A percentile compares a stretch with the other conserved stretches of the same genome.
Conservation (phyloP, 1,140 invertebrate genomes). For the Potamilus streckersoni region DNA sequence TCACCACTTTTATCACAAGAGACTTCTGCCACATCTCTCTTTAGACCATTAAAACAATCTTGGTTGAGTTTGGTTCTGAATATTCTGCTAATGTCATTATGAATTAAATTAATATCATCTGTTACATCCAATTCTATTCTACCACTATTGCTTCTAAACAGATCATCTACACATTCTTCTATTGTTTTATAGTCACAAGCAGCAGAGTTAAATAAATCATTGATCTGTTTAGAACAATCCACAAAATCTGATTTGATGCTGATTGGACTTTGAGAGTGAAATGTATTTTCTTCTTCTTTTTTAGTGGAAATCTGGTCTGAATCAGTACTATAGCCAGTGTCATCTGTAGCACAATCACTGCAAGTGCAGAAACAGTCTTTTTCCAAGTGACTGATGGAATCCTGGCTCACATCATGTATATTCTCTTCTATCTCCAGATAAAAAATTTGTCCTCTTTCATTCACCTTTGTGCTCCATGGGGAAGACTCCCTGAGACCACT, state of each 20-base stretch:
- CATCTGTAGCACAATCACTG: conserved; percentile 33
- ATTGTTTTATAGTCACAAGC: too few relatives aligned
- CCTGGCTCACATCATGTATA: background rate
- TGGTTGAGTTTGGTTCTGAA: too few relatives aligned
- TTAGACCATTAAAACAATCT: too few relatives aligned
- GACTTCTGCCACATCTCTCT: too few relatives aligned
- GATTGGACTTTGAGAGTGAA: background rate
- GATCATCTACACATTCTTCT: too few relatives aligned
- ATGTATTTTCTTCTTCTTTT: background rate
- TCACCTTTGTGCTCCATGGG: conserved; percentile 22
- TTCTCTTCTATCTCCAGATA: conserved; percentile 19
- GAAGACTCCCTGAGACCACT: conserved; percentile 23
- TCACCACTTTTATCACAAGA: too few relatives aligned
- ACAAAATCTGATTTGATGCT: background rate
- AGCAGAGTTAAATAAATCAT: too few relatives aligned
- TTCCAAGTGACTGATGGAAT: background rate
- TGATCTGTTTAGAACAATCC: too few relatives aligned
- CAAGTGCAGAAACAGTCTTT: conserved; percentile 25
- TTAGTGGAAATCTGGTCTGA: conserved; percentile 13
- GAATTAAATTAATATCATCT: too few relatives aligned
- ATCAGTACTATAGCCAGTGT: conserved; percentile 33
- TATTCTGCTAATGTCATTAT: too few relatives aligned
- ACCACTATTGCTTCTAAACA: too few relatives aligned
- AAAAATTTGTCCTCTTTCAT: conserved; percentile 27
- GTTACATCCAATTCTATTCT: too few relatives aligned